phyloP scores from a whole-genome alignment of 2,113 vertebrate species.

The Lipophrys pholis region DNA sequence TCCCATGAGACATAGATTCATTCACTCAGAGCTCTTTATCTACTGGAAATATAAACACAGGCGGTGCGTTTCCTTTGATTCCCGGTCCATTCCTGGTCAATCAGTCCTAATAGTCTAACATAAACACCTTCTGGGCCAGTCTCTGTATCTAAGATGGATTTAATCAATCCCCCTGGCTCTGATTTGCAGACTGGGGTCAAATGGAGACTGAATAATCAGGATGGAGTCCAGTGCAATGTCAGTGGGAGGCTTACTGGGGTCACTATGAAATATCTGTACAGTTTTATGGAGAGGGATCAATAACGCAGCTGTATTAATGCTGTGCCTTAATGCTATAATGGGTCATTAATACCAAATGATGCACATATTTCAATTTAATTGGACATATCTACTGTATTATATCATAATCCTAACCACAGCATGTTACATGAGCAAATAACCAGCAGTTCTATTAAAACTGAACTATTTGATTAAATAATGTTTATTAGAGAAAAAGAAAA shows the following conservation, averaged over 20 bases:
- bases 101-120: slow-evolving; percentile 62
- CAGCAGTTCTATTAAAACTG: no score
- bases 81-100: slow-evolving; percentile 24
- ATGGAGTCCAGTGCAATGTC: slow-evolving; percentile 42
- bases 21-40: slow-evolving; percentile 26
- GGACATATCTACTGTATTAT: background rate
- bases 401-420: background rate
- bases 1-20: background rate
- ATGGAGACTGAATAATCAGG: slow-evolving; percentile 63
- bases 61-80: slow-evolving; percentile 46
- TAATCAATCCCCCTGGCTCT: slow-evolving; percentile 69
- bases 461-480: no score
- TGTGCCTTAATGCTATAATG: slow-evolving; percentile 13
- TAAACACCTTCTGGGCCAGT: slow-evolving; percentile 34
- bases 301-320: slow-evolving; percentile 26
- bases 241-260: slow-evolving; percentile 42
- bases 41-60: slow-evolving; percentile 10
- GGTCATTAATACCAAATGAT: slow-evolving; percentile 6
- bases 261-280: slow-evolving; percentile 18
- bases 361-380: slow-evolving; percentile 22
- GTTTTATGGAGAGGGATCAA: slow-evolving; percentile 51
- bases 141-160: slow-evolving; percentile 52
- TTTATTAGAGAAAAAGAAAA: no score
- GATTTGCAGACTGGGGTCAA: slow-evolving; percentile 69
- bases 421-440: background rate